These are phyloP conservation scores for Plectrocnemia conspersa DNA, from an alignment of 1,140 invertebrate species.

Conservation along the genomic window DNA sequence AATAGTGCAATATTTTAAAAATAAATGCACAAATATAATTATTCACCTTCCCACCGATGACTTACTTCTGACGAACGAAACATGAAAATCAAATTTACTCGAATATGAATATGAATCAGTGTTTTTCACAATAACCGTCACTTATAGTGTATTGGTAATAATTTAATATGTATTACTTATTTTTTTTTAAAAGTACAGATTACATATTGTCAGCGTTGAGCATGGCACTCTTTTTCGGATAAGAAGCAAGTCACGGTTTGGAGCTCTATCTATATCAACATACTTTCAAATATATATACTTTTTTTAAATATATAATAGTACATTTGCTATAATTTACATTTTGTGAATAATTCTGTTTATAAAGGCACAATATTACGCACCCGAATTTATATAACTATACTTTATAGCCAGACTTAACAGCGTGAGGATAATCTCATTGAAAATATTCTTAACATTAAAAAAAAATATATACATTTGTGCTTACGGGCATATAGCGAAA, in stretches of 20 bases:
- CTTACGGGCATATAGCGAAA: too few relatives aligned
- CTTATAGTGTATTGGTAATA: too few relatives aligned
- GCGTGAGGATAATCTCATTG: constrained; percentile 10
- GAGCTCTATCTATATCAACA: constrained; percentile 9
- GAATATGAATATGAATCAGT: too few relatives aligned
- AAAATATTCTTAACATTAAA: constrained; percentile 11
- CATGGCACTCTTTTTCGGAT: not conserved
- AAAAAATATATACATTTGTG: constrained; percentile 20
- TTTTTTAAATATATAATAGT: not conserved
- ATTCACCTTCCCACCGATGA: not conserved
- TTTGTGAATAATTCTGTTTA: constrained; percentile 21
- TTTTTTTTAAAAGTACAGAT: too few relatives aligned
- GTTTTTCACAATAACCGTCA: too few relatives aligned
- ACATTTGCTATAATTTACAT: constrained; percentile 3
- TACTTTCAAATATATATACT: constrained; percentile 10
- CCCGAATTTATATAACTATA: constrained; percentile 31
- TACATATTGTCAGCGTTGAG: constrained; percentile 1
- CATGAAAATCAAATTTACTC: not conserved
- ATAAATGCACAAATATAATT: too few relatives aligned
- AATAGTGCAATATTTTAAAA: constrained; percentile 4
- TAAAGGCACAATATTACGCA: constrained; percentile 35
- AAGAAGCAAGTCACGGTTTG: constrained; percentile 6
- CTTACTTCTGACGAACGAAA: not conserved
- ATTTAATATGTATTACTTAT: too few relatives aligned
- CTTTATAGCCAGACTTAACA: constrained; percentile 25